Conservation (phyloP, 2,797 vertebrate genomes). For the Gymnothorax javanicus region DNA sequence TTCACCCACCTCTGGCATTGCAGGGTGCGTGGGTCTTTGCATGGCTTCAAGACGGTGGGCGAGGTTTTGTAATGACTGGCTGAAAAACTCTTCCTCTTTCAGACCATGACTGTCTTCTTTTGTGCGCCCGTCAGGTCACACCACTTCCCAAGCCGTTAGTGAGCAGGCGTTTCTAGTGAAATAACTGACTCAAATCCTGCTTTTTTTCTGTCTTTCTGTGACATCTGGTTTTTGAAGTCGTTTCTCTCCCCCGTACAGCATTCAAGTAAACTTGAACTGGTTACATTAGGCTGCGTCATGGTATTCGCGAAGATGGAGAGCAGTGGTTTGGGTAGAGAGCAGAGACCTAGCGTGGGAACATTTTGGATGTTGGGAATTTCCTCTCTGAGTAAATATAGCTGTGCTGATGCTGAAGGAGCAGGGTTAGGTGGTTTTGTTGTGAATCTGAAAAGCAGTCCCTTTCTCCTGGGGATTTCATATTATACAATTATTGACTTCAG, state of each 20-base stretch:
- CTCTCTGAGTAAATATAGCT: not conserved
- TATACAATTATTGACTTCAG: too few species aligned
- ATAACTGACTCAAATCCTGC: not conserved
- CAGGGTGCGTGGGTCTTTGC: not conserved
- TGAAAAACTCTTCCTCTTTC: slow-evolving; percentile 49
- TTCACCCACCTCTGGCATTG: not conserved
- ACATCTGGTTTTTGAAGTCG: not conserved
- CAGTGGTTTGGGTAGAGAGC: not conserved
- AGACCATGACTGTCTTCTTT: not conserved
- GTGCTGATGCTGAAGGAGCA: not conserved
- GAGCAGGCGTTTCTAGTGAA: not conserved
- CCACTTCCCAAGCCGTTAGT: not conserved
- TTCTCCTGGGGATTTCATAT: not conserved
- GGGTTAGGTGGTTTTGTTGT: not conserved
- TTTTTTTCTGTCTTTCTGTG: not conserved
- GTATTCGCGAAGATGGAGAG: not conserved
- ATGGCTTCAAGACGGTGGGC: not conserved
- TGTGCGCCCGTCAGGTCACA: not conserved
- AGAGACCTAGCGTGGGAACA: not conserved
- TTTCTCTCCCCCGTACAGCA: not conserved
- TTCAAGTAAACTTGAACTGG: not conserved
- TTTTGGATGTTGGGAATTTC: not conserved
- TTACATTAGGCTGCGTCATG: not conserved
- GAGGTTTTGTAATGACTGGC: slow-evolving; percentile 33
- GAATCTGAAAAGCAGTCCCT: not conserved